phyloP scores from a whole-genome alignment of 2,797 vertebrate genomes.

The Danio jaintianensis region DNA sequence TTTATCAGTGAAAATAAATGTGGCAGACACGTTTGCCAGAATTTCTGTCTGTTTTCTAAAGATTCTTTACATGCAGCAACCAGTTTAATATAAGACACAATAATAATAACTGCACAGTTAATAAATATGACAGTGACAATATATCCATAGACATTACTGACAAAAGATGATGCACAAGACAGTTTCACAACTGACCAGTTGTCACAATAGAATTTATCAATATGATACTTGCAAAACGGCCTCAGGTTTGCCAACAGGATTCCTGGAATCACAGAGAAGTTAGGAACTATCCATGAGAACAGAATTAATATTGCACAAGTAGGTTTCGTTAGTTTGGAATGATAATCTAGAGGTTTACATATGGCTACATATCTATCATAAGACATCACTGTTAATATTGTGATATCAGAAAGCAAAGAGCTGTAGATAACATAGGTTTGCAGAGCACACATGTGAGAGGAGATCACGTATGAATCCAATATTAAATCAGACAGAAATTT shows the following conservation, averaged over 20 bases:
- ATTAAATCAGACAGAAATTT: constrained; percentile 34
- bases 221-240: constrained; percentile 14
- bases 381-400: constrained; percentile 30
- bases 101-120: constrained; percentile 15
- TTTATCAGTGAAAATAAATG: constrained; percentile 47
- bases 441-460: constrained; percentile 20
- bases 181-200: constrained; percentile 45
- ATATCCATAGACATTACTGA: constrained; percentile 38
- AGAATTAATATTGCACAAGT: constrained; percentile 28
- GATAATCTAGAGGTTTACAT: constrained; percentile 39
- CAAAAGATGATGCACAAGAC: constrained; percentile 26
- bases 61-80: constrained; percentile 40
- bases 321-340: constrained; percentile 8
- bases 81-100: constrained; percentile 38
- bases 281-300: constrained; percentile 34
- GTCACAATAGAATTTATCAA: constrained; percentile 44
- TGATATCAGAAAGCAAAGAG: constrained; percentile 32
- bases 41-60: constrained; percentile 47
- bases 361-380: constrained; percentile 44
- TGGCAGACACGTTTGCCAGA: constrained; percentile 49
- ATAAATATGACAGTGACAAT: neutral
- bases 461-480: constrained; percentile 22
- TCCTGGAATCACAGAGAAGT: neutral
- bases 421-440: constrained; percentile 31
- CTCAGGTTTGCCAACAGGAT: neutral